phyloP scores from a whole-genome alignment of 2,113 vertebrate genomes.

The Rynchops niger region DNA sequence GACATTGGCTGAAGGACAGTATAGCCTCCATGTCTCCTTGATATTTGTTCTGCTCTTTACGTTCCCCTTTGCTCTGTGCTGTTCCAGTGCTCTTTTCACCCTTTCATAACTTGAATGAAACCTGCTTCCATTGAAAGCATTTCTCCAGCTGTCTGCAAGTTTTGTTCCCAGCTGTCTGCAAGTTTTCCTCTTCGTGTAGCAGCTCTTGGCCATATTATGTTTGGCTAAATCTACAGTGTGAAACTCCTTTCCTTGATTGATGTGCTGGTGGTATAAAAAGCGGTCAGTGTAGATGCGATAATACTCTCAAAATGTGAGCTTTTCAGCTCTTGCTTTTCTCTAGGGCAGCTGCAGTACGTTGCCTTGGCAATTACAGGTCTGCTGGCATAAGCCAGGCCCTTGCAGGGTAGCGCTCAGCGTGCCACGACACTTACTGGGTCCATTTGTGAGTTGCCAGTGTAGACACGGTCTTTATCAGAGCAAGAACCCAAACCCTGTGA shows the following conservation, averaged over 20 bases:
- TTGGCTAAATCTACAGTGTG: not conserved
- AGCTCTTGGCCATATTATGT: not conserved
- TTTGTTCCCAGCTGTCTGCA: not conserved
- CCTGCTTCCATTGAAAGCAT: not conserved
- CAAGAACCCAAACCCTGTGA: not conserved
- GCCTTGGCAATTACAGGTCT: not conserved
- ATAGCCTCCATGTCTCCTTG: not conserved
- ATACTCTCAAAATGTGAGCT: not conserved
- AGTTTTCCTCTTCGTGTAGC: not conserved
- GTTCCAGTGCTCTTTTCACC: not conserved
- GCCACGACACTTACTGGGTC: not conserved
- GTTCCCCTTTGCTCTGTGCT: not conserved
- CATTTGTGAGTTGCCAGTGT: fast-evolving
- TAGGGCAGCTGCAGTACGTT: not conserved
- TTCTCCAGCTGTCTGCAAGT: not conserved
- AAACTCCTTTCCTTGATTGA: not conserved
- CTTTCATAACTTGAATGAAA: not conserved
- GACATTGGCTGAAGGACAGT: not conserved
- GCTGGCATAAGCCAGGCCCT: not conserved
- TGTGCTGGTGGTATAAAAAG: not conserved
- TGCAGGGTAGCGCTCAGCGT: fast-evolving
- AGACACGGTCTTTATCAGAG: not conserved
- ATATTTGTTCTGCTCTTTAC: not conserved
- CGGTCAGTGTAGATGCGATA: not conserved
- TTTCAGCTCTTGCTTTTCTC: not conserved